Base-by-base conservation (phyloP, 2,888 invertebrate genomes). In the Drosophila koepferae region DNA sequence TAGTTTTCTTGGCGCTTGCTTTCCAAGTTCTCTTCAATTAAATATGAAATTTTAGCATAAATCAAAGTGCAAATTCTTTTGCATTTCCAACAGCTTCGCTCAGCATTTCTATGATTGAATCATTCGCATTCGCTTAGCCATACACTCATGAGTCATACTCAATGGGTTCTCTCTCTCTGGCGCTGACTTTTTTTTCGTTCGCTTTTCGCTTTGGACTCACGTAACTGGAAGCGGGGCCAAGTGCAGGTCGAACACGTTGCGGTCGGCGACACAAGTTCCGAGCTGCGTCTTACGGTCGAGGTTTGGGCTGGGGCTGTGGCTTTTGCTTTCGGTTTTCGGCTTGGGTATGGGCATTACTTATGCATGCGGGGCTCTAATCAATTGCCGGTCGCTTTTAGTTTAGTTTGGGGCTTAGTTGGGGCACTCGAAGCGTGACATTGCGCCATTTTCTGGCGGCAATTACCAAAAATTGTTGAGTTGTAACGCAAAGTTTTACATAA, bases 341-440 rank as follows among this genome's bases (percentile, higher is more conserved):
- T 34, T 7, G 18, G 38, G 54, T 16, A 20, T 46, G 53, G 34
- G 54, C 76, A 80, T 82, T 77, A 77, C 70, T 79, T 77, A 77
- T 77, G 77, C 62, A 70, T 54, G 65, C 71, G 77, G 61, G 53
- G 76, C 58, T 89, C 82, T 89, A 85, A 85, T 85, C 85, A 85
- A 89, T 89, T 85, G 89, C 70, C 79, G 70, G 78, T 77, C 81
- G 84, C 89, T 40, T 72, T 83, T 83, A 89, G 79, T 86, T 79
- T 55, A 55, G 55, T 55, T 55, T 40, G 55, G 41, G n/a, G 55
- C 55, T 55, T 28, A 41, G 41, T 55, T 28, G 41, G 60, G 69
- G 72, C 75, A 80, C 68, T 80, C 83, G 73, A 69, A 88, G 90
- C 86, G 90, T 86, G 86, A 86, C 86, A 86, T 86, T 86, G 88